These are phyloP conservation scores for Arenaria interpres DNA, from an alignment of 2,113 vertebrate species.

Conservation along the genomic window DNA sequence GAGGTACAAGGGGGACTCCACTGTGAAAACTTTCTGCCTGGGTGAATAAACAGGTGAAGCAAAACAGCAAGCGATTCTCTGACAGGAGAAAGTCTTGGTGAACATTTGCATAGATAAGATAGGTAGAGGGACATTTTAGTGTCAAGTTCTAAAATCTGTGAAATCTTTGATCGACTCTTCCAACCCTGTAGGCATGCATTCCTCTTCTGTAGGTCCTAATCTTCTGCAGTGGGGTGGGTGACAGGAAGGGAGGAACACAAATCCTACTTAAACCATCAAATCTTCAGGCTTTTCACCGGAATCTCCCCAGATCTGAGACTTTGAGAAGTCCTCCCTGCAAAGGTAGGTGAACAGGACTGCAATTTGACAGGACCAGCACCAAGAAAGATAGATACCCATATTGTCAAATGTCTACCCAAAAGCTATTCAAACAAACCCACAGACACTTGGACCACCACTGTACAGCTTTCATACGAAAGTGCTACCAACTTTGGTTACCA, in stretches of 20 bases:
- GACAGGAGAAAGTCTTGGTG: neutral
- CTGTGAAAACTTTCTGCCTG: neutral
- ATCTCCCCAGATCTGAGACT: neutral
- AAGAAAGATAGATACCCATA: neutral
- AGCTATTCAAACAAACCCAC: neutral
- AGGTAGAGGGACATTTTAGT: neutral
- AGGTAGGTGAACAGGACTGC: neutral
- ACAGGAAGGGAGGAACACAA: neutral
- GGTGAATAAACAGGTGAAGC: neutral
- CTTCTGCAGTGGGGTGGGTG: neutral
- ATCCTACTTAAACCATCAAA: neutral
- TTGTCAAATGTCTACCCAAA: neutral
- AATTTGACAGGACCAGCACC: neutral
- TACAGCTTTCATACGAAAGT: neutral
- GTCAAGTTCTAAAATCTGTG: neutral
- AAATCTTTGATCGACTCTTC: neutral
- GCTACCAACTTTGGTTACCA: neutral
- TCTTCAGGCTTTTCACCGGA: neutral
- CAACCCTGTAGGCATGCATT: neutral
- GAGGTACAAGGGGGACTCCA: neutral
- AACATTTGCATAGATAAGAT: neutral
- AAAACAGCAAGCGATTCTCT: neutral
- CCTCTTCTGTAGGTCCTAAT: neutral
- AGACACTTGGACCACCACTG: neutral
- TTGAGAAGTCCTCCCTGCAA: neutral